Base-by-base conservation (phyloP, 2,113 vertebrate species). In the Neolamprologus caudopunctatus region DNA sequence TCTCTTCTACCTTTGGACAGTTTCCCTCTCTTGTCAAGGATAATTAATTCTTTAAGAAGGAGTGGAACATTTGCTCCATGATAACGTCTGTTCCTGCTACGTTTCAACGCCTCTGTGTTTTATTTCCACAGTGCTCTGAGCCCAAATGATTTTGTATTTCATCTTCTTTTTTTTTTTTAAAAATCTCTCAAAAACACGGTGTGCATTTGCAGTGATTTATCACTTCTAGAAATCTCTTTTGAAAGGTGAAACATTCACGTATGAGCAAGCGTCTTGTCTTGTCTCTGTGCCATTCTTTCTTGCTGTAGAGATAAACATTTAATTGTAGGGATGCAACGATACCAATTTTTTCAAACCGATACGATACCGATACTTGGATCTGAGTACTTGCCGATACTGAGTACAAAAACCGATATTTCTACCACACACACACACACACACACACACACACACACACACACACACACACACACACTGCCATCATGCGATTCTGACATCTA, bases 31-130 rank as follows among this genome's bases (percentile, higher is more conserved):
- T 42, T 85, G 85, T 87, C 78, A 85, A 66, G 82, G 85, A 40
- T 89, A 92, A 91, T 90, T 90, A 63, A 84, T 87, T 88, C 81
- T 71, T 86, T 61, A 26, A 90, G 88, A 85, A 86, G 37, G 91
- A 85, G 84, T 87, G 54, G 66, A 83, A 82, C 81, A 84, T 89
- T 88, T 79, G 47, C 68, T 80, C 83, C 45, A 71, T 61, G 82
- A 85, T 85, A 89, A 90, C 9, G 28, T 79, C 84, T 88, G 55
- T 71, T 87, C 28, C 81, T 37, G 55, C 40, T 84, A n/a, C 13
- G 5, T 84, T 28, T 86, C 68, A 51, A 33, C 7, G 16, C 33
- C 87, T 87, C 50, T 66, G 10, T 42, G 50, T 84, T 58, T 73
- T 81, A 83, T 71, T 87, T 86, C 45, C 3, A n/a, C 19, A 16